Percentiles rank a stretch among this genome's conserved stretches.
These are phyloP conservation scores for Pygoscelis antarcticus DNA, from an alignment of 2,113 vertebrate species.

Conservation along the genomic window DNA sequence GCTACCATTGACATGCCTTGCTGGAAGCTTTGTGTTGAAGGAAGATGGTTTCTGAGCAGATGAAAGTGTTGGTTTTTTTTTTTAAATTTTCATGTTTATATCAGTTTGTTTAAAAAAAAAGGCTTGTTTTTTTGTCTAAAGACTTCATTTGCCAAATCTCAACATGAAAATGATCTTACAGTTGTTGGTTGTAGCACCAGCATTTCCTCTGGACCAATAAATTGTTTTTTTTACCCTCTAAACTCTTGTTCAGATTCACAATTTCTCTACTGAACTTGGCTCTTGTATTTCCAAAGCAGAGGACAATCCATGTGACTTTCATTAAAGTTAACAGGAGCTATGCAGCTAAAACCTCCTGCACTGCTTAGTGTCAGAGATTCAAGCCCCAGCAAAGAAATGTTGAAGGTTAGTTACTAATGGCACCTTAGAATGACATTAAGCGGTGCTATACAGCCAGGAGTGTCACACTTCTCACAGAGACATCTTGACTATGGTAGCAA, in stretches of 20 bases:
- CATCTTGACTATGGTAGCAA: neutral
- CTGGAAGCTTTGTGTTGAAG: neutral
- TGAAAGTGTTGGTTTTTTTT: neutral
- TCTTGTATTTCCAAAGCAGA: conserved; percentile 19
- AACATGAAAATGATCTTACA: neutral
- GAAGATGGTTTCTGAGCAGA: neutral
- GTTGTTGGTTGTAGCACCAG: neutral
- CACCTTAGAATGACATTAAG: conserved; percentile 52
- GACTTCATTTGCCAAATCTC: neutral
- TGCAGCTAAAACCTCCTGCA: neutral
- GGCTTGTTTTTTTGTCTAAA: neutral
- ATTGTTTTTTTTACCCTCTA: neutral
- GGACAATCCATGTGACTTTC: neutral
- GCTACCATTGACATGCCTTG: neutral
- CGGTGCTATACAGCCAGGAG: neutral
- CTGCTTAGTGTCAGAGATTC: neutral
- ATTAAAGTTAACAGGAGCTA: neutral
- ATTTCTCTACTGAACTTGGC: neutral
- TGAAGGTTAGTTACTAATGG: conserved; percentile 40
- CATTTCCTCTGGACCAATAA: neutral
- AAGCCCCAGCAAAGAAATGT: neutral
- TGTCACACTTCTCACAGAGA: conserved; percentile 25
- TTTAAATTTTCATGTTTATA: neutral
- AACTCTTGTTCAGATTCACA: neutral
- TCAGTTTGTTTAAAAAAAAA: neutral